Percentiles rank a stretch among this genome's conserved stretches.
Evolutionary conservation across 2,888 invertebrate genomes (phyloP).

Genomic region (Tetramorium bicarinatum): DNA sequence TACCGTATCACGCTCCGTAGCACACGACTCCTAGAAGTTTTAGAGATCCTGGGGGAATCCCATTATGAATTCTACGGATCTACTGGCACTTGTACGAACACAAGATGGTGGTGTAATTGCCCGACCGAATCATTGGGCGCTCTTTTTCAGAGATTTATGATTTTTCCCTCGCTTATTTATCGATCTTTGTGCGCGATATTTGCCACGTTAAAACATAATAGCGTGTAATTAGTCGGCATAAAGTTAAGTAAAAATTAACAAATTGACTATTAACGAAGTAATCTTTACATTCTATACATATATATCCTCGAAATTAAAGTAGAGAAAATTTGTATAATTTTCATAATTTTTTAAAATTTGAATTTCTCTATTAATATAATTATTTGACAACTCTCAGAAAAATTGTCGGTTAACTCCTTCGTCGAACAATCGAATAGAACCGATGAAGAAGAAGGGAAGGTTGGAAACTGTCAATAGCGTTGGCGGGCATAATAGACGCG

Average conservation of each 20-base stretch:
- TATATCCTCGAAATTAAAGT: neutral
- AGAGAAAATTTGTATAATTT: neutral
- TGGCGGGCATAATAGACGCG: conserved; percentile 53
- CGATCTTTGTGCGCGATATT: neutral
- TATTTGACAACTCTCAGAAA: neutral
- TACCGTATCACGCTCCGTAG: conserved; percentile 76
- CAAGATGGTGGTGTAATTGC: conserved; percentile 64
- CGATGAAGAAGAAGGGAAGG: conserved; percentile 19
- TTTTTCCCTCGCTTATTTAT: conserved; percentile 2
- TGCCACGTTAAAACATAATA: neutral
- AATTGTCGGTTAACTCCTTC: conserved; percentile 4
- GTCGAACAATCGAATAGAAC: conserved; percentile 6
- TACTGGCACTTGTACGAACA: conserved; percentile 65
- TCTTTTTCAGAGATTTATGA: conserved; percentile 40
- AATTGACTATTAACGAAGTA: neutral
- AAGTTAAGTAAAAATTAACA: neutral
- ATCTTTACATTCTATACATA: neutral
- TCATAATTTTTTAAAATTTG: neutral
- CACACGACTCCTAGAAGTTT: conserved; percentile 76
- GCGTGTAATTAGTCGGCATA: neutral
- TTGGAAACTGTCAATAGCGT: conserved; percentile 46
- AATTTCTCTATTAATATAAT: neutral
- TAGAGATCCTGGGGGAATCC: conserved; percentile 78
- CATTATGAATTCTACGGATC: conserved; percentile 73
- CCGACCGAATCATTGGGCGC: conserved; percentile 32